These are phyloP conservation scores for Chrysocyon brachyurus DNA, from an alignment of 2,797 vertebrate species.

Conservation along the genomic window DNA sequence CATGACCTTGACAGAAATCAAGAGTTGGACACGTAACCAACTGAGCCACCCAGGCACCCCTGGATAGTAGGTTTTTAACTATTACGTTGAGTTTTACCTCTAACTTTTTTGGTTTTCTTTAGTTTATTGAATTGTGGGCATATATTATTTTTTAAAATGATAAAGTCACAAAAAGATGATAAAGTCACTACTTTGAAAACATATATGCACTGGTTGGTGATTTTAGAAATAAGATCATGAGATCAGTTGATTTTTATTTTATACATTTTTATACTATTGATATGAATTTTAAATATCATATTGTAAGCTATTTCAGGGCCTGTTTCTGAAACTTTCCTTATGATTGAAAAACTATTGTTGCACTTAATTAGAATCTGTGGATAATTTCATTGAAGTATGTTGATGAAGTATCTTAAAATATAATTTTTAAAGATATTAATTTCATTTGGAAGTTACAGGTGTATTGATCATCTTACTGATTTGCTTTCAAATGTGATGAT, in stretches of 20 bases:
- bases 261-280: background rate
- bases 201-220: background rate
- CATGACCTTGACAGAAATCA: background rate
- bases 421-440: background rate
- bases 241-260: background rate
- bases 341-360: background rate
- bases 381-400: background rate
- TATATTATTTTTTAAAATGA: background rate
- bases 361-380: background rate
- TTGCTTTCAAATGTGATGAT: slow-evolving; percentile 1
- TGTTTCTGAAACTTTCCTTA: background rate
- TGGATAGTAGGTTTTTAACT: background rate
- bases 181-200: background rate
- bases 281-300: background rate
- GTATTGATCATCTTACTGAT: background rate
- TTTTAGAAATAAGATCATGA: background rate
- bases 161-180: background rate
- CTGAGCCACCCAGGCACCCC: background rate
- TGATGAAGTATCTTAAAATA: background rate
- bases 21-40: background rate
- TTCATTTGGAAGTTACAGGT: background rate
- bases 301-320: background rate
- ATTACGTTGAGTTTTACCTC: background rate
- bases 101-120: background rate
- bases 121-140: background rate